Conservation (phyloP, 2,113 vertebrate genomes). For the Furnarius figulus region DNA sequence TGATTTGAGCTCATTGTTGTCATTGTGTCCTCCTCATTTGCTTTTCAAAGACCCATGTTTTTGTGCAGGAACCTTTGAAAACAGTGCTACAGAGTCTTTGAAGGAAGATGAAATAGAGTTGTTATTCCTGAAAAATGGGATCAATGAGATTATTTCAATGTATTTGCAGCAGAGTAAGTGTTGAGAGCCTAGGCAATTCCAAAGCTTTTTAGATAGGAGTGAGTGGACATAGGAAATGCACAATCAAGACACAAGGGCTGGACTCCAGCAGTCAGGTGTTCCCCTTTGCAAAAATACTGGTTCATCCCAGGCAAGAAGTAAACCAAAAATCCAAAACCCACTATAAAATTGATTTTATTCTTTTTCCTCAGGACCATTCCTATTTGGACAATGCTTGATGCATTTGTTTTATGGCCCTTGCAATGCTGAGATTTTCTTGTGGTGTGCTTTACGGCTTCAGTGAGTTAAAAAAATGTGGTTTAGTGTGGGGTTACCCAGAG, state of each 20-base stretch:
- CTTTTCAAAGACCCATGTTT: not conserved
- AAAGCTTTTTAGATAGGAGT: not conserved
- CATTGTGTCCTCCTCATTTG: not conserved
- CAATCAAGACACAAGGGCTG: not conserved
- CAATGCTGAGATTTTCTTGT: not conserved
- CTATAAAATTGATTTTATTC: not conserved
- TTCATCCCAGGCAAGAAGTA: not conserved
- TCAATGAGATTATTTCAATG: not conserved
- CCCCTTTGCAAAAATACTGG: not conserved
- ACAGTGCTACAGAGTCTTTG: not conserved
- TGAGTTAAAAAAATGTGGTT: not conserved
- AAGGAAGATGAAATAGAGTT: not conserved
- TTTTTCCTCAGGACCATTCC: not conserved
- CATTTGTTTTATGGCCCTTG: accelerated
- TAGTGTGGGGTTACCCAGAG: not conserved
- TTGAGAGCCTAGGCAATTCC: not conserved
- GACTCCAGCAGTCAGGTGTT: not conserved
- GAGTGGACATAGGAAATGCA: not conserved
- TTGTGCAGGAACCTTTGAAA: conserved; percentile 11
- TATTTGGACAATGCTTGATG: not conserved
- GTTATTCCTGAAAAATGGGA: not conserved
- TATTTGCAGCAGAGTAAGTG: not conserved
- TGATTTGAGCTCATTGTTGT: not conserved
- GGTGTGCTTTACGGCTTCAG: not conserved
- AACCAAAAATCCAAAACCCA: not conserved